phyloP scores from a whole-genome alignment of 1,140 invertebrate species.

The Holcopasites calliopsidis region DNA sequence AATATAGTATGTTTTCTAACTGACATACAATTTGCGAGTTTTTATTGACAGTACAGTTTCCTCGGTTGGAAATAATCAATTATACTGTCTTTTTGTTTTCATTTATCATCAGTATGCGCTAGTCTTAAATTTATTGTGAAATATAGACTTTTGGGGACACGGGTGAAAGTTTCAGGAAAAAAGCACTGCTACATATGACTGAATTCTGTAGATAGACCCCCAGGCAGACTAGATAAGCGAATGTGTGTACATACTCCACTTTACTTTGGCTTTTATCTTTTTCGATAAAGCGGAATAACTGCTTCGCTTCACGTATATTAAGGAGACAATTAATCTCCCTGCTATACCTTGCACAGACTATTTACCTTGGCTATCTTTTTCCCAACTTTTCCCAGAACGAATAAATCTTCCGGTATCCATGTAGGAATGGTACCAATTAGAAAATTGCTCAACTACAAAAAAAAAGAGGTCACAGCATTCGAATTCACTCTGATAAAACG shows the following conservation, averaged over 20 bases:
- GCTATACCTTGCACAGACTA: not conserved
- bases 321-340: constrained; percentile 14
- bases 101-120: not conserved
- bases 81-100: too few species aligned
- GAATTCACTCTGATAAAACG: too few species aligned
- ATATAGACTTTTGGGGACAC: constrained; percentile 10
- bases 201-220: constrained; percentile 9
- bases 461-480: too few species aligned
- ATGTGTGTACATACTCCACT: constrained; percentile 31
- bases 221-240: constrained; percentile 29
- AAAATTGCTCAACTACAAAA: too few species aligned
- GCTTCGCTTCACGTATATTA: not conserved
- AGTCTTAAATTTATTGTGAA: not conserved
- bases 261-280: constrained; percentile 29
- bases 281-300: constrained; percentile 16
- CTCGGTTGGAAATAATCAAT: too few species aligned
- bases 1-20: too few species aligned
- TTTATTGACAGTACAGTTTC: too few species aligned
- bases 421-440: too few species aligned
- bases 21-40: too few species aligned
- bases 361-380: not conserved
- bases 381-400: not conserved
- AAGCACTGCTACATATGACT: not conserved
- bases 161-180: not conserved
- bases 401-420: not conserved